Base-by-base conservation (phyloP, 2,888 invertebrate genomes). In the Oscheius sp. region DNA sequence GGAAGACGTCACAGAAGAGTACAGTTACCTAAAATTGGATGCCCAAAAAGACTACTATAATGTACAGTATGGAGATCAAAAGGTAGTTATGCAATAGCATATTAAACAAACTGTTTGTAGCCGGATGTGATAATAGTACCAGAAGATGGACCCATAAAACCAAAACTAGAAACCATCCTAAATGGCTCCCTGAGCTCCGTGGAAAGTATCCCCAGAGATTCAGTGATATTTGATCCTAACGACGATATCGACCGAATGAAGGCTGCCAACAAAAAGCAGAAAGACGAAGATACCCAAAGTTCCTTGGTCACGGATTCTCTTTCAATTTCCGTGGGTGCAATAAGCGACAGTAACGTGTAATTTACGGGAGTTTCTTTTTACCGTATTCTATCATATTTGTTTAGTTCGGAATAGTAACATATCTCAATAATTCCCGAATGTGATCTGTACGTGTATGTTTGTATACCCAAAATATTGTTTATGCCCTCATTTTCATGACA, bases 1-100 rank as follows among this genome's bases (percentile, higher is more conserved):
- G 23, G 94, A 95, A 73, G 87, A 88, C 27, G 89, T 89, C 66
- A 88, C 80, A 5, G 86, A 87, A 35, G 85, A 87, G 52, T 85
- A 85, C 61, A 85, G 85, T 45, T 87, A 87, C 68, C 73, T 87
- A 59, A 85, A 84, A 63, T 73, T 87, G 27, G 87, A 87, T 72
- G 82, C 87, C 13, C 79, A 77, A 18, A 84, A 81, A 68, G 87
- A 87, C 66, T 87, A 87, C 74, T 87, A 87, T 73, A 87, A 87
- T 68, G 84, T 87, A 6, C 72, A 72, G 46, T 70, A 70, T 35
- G 63, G 63, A 1, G 66, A 72, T 52, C 55, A 72, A 25, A 72
- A 56, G 55, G 72, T 72, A 23, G 16, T 52, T 46, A 25, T 2
- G 5, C 2, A 55, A 23, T 5, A 55, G 3, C 3, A 7, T 23